A percentile compares a stretch with the other conserved stretches of the same genome.
phyloP scores from a whole-genome alignment of 2,113 vertebrate genomes.

The Rhinoptilus africanus region DNA sequence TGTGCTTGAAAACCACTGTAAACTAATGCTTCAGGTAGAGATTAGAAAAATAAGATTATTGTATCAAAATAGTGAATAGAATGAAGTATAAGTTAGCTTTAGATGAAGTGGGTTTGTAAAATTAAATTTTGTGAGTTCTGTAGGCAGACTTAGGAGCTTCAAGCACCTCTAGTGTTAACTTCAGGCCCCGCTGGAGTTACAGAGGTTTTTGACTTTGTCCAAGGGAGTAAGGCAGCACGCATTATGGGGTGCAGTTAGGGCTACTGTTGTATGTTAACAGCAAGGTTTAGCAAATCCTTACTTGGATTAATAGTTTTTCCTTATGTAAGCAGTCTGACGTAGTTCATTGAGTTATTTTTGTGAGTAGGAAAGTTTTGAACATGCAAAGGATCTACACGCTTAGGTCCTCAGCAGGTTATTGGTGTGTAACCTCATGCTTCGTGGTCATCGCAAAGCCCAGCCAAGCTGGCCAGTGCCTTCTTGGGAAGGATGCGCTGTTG shows the following conservation, averaged over 20 bases:
- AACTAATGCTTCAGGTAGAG: background rate
- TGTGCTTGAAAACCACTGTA: background rate
- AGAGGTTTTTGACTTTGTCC: background rate
- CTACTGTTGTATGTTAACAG: accelerated
- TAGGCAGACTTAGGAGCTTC: background rate
- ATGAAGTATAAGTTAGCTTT: background rate
- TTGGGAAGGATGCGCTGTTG: background rate
- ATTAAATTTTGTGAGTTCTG: background rate
- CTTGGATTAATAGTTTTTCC: background rate
- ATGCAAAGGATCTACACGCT: accelerated
- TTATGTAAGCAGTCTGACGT: background rate
- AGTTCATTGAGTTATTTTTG: accelerated
- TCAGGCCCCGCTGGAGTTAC: background rate
- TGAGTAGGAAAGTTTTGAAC: background rate
- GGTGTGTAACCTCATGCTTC: accelerated
- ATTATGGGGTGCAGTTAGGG: accelerated
- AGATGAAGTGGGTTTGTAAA: background rate
- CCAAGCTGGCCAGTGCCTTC: no score
- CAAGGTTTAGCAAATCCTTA: background rate
- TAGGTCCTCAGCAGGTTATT: background rate
- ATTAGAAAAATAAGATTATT: background rate
- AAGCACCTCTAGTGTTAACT: background rate
- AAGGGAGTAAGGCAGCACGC: background rate
- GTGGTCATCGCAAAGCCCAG: accelerated
- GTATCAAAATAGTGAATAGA: background rate